Conservation (phyloP, 2,113 vertebrate genomes). For the Hassar affinis region DNA sequence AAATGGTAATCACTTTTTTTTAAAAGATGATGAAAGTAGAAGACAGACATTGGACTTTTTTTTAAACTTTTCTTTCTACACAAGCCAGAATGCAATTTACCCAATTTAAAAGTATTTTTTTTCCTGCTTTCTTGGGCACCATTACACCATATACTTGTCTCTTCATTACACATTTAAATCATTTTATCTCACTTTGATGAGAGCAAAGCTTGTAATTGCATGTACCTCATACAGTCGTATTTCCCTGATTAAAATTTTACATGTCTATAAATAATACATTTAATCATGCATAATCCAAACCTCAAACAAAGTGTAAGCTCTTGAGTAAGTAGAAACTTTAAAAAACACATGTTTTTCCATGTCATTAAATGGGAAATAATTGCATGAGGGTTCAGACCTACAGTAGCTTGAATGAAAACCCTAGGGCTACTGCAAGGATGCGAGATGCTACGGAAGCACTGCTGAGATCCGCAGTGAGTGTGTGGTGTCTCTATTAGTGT, state of each 20-base stretch:
- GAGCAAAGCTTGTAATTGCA: slow-evolving; percentile 70
- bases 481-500: slow-evolving; percentile 38
- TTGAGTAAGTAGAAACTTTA: slow-evolving; percentile 59
- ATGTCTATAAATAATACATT: slow-evolving; percentile 71
- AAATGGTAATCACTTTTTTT: slow-evolving; percentile 36
- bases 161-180: slow-evolving; percentile 73
- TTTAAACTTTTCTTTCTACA: slow-evolving; percentile 11
- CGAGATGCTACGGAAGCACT: slow-evolving; percentile 9
- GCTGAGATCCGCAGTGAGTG: slow-evolving; percentile 23
- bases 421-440: slow-evolving; percentile 10
- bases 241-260: slow-evolving; percentile 77
- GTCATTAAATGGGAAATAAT: slow-evolving; percentile 45
- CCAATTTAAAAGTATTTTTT: slow-evolving; percentile 24
- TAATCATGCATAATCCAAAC: slow-evolving; percentile 66
- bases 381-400: slow-evolving; percentile 31
- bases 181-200: slow-evolving; percentile 77
- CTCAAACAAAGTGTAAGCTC: slow-evolving; percentile 58
- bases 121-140: slow-evolving; percentile 43
- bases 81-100: slow-evolving; percentile 53
- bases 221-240: slow-evolving; percentile 72
- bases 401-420: slow-evolving; percentile 6
- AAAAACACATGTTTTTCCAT: slow-evolving; percentile 49
- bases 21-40: slow-evolving; percentile 41
- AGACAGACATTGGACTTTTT: too few relatives aligned
- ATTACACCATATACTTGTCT: slow-evolving; percentile 62